phyloP scores from a whole-genome alignment of 2,113 vertebrate species.

The Seriola aureovittata region DNA sequence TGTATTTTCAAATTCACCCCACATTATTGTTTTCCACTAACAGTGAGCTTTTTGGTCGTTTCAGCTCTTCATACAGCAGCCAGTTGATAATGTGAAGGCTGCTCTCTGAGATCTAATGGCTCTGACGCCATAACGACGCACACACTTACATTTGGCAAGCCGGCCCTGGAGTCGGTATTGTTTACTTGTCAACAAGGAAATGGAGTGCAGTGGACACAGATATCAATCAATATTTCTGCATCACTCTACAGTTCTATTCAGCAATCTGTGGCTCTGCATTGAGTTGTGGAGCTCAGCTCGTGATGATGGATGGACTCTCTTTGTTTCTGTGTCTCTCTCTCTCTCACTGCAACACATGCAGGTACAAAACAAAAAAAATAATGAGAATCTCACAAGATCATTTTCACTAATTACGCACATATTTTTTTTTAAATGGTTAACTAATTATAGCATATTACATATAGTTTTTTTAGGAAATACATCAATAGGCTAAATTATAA shows the following conservation, averaged over 20 bases:
- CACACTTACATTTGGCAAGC: neutral
- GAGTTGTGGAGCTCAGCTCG: constrained; percentile 12
- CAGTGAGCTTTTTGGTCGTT: neutral
- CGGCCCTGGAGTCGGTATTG: constrained; percentile 15
- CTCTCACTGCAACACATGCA: neutral
- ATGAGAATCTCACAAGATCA: neutral
- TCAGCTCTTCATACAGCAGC: neutral
- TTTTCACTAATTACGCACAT: constrained; percentile 9
- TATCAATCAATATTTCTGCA: constrained; percentile 62
- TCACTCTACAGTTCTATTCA: constrained; percentile 36
- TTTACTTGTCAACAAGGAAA: constrained; percentile 52
- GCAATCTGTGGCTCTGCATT: constrained; percentile 42
- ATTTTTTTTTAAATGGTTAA: neutral
- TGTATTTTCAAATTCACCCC: neutral
- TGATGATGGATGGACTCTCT: constrained; percentile 38
- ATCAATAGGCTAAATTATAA: neutral
- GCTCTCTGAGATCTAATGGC: neutral
- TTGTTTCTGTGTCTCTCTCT: neutral
- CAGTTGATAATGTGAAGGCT: constrained; percentile 3
- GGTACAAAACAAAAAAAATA: neutral
- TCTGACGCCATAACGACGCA: neutral
- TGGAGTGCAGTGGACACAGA: constrained; percentile 43
- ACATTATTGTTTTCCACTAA: neutral
- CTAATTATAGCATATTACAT: neutral
- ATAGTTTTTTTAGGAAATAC: constrained; percentile 7